Percentiles rank a stretch among this genome's conserved stretches.
phyloP scores from a whole-genome alignment of 2,888 invertebrate species.

The Myathropa florea region DNA sequence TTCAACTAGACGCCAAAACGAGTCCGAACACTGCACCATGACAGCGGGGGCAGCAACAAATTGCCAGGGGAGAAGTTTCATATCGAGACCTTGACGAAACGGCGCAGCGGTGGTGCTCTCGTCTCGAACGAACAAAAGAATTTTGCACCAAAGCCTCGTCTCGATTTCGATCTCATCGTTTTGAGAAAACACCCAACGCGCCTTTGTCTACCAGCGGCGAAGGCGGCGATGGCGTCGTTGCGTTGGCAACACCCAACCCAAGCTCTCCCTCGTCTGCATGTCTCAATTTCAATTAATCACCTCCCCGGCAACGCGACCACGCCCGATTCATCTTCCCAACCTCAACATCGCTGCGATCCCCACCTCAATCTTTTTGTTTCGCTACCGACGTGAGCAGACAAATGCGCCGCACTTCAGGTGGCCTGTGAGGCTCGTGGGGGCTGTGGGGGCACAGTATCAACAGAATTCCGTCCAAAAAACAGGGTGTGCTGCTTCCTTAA shows the following conservation, averaged over 20 bases:
- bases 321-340: conserved; percentile 55
- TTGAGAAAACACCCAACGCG: too few relatives aligned
- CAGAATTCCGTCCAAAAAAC: conserved; percentile 39
- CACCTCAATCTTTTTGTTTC: conserved; percentile 8
- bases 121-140: too few relatives aligned
- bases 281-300: conserved; percentile 70
- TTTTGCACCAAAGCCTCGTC: neutral
- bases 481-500: conserved; percentile 69
- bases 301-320: conserved; percentile 34
- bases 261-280: conserved; percentile 41
- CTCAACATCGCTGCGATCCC: conserved; percentile 9
- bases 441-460: neutral
- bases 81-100: too few relatives aligned
- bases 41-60: neutral
- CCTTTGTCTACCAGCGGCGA: neutral
- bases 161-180: neutral
- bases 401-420: neutral
- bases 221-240: neutral
- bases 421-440: neutral
- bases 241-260: conserved; percentile 20
- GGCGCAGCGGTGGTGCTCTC: neutral
- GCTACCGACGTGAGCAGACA: neutral
- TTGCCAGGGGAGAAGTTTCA: neutral
- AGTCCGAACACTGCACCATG: neutral
- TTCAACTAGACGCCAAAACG: neutral